Evolutionary conservation across 2,888 invertebrate species (phyloP), one percentile per base, ranked within the genome.

Genomic region (Hylaea fasciaria): DNA sequence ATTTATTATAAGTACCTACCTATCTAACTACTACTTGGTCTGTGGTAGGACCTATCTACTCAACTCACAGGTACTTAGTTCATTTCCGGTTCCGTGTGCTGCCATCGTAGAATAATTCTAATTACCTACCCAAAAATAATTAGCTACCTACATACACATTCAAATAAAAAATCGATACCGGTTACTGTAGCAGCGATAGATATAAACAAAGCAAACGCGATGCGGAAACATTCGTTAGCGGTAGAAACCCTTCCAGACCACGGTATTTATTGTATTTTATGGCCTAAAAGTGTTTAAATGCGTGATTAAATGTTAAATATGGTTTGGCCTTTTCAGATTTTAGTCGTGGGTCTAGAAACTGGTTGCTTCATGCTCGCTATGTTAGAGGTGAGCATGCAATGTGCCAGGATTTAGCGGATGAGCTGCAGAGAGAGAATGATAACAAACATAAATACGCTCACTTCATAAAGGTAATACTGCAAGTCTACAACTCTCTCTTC

Each of bases 321-420:
- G 1, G n/a, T 47, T 46, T n/a, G n/a, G 32, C 28, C 16, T 39
- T 69, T 67, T 5, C 64, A 90, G 91, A 82, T 5, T 80, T 86
- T 39, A 68, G 66, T 8, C 70, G 66, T 0, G 83, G 87, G 0
- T 85, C 89, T 11, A 75, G 81, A 16, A 90, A 87, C 65, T 92
- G 92, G 92, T 69, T 92, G n/a, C 74, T 92, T 0, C 88, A 92
- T 45, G 83, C 89, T 1, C 86, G 90, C 1, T 92, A 89, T 66
- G 91, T 92, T 9, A 77, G 92, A 50, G 91, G 92, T 8, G 91
- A 92, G 67, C 89, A 91, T 65, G 76, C 81, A 0, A 58, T 76
- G 43, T 91, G 92, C 59, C 59, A 86, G 54, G 83, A 87, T 32
- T 73, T 91, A 37, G 86, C 84, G 0, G 91, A 91, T 45, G 77